Evolutionary conservation across 2,797 vertebrate species (phyloP).

Genomic region (Myripristis jacobus): DNA sequence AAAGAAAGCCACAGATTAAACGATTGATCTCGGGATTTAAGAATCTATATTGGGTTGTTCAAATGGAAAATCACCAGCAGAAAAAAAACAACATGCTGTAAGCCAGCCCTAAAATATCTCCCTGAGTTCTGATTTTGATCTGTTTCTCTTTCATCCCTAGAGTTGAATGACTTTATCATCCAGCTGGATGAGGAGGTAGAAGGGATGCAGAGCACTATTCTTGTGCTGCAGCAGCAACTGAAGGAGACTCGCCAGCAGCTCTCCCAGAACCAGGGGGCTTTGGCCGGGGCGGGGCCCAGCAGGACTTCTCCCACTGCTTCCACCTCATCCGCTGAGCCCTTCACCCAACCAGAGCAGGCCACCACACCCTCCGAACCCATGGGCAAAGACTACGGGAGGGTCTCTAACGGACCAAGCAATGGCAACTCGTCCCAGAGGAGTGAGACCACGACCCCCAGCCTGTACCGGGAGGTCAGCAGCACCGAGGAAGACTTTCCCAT

Average conservation of each 20-base stretch:
- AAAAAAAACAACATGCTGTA: no score
- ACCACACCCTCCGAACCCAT: conserved; percentile 81
- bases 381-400: conserved; percentile 93
- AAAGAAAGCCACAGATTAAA: no score
- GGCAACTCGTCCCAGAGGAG: conserved; percentile 93
- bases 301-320: conserved; percentile 78
- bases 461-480: conserved; percentile 95
- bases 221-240: conserved; percentile 94
- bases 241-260: conserved; percentile 88
- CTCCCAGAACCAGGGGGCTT: conserved; percentile 80
- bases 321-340: conserved; percentile 82
- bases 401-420: conserved; percentile 97
- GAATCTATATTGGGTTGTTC: no score
- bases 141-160: conserved; percentile 70
- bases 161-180: conserved; percentile 98
- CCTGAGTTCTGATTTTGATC: neutral
- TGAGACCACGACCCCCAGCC: conserved; percentile 85
- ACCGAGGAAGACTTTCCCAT: conserved; percentile 94
- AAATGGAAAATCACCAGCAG: no score
- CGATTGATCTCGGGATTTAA: no score
- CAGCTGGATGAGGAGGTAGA: conserved; percentile 98
- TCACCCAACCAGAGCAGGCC: conserved; percentile 84
- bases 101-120: no score
- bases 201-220: conserved; percentile 98
- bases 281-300: conserved; percentile 80